Conservation (phyloP, 2,113 vertebrate genomes). For the Genyomyrus donnyi region DNA sequence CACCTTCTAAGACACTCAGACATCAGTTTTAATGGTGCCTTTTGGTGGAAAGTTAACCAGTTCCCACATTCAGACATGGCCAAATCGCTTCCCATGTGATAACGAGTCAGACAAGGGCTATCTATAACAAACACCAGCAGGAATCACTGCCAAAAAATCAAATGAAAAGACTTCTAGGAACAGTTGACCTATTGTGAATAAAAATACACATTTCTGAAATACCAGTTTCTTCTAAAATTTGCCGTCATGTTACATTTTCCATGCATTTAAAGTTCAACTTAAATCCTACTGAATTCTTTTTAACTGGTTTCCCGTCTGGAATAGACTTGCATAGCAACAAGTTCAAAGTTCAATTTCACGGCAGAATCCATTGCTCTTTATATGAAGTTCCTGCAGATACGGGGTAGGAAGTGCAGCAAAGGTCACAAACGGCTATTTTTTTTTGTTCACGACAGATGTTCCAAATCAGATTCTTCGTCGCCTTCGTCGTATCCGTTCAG, state of each 20-base stretch:
- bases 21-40: background rate
- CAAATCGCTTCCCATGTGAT: background rate
- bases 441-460: background rate
- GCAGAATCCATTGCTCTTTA: background rate
- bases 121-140: background rate
- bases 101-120: background rate
- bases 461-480: background rate
- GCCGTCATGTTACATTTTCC: background rate
- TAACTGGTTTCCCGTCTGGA: background rate
- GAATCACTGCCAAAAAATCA: background rate
- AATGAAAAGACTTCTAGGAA: background rate
- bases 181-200: background rate
- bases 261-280: background rate
- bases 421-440: background rate
- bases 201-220: background rate
- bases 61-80: background rate
- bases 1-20: background rate
- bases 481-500: background rate
- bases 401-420: background rate
- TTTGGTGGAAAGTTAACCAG: background rate
- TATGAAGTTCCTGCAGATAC: background rate
- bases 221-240: background rate
- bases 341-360: background rate
- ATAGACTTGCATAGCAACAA: background rate
- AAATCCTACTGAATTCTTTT: background rate